Percentiles rank a stretch among this genome's conserved stretches.
Evolutionary conservation across 2,113 vertebrate genomes (phyloP).

Genomic region (Podilymbus podiceps): DNA sequence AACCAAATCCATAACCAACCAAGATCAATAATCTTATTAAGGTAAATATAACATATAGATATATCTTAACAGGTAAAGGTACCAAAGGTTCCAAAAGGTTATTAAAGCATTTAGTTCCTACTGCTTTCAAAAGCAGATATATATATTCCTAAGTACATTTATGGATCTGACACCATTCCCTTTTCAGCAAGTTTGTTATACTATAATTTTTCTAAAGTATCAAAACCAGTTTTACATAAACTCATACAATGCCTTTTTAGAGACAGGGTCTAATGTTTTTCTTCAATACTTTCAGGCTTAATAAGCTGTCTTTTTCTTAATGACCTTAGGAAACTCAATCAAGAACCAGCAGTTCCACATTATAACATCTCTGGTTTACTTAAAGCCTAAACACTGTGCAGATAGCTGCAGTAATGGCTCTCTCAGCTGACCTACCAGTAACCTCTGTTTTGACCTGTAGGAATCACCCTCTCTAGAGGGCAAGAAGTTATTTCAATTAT

Average conservation of each 20-base stretch:
- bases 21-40: background rate
- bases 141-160: background rate
- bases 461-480: slow-evolving; percentile 33
- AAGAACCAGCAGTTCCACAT: slow-evolving; percentile 34
- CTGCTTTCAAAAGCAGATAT: background rate
- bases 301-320: slow-evolving; percentile 6
- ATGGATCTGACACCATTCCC: background rate
- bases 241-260: background rate
- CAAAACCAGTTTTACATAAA: background rate
- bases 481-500: slow-evolving; percentile 36
- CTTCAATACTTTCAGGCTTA: background rate
- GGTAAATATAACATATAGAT: background rate
- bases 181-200: background rate
- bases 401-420: slow-evolving; percentile 28
- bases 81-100: background rate
- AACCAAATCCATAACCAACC: background rate
- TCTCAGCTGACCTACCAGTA: slow-evolving; percentile 53
- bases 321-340: background rate
- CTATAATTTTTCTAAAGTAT: background rate
- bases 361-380: slow-evolving; percentile 34
- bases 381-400: slow-evolving; percentile 41
- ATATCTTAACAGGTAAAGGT: background rate
- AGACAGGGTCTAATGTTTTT: background rate
- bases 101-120: background rate
- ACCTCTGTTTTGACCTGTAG: slow-evolving; percentile 46